Evolutionary conservation across 2,888 invertebrate species (phyloP), one percentile per base, ranked within the genome.

Genomic region (Drosophila neonasuta): DNA sequence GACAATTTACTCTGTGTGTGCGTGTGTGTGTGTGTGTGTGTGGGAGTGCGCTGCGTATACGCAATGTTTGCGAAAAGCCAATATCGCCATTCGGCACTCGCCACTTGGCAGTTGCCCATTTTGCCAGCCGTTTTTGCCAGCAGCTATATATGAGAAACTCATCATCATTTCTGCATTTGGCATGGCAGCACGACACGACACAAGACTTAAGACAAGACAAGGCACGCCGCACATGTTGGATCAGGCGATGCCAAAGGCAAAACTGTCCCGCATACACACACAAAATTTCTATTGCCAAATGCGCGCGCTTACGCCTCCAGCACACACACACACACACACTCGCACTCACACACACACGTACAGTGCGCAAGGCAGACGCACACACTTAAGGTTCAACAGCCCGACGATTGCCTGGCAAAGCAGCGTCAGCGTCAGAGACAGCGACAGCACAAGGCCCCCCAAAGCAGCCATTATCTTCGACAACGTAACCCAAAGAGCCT

Each of bases 401-500:
- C 83, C 81, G 79, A 75, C 80, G 77, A 79, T 78, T 78, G 80
- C 75, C 73, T 68, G 68, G 64, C 67, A 79, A 79, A 77, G 73
- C 62, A 71, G 62, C 55, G 78, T 50, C 59, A 60, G 24, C 24
- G 24, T 5, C 62, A 71, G 62, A 55, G 78, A 48, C 59, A 60
- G 24, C 24, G 78, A 48, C 59, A 60, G 69, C 36, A 52, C 68
- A 61, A 61, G 77, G 75, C 77, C 81, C 77, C 81, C 79, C 80
- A 77, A 79, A 76, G 82, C 82, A 73, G 80, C 80, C 82, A 84
- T 84, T 84, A 82, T 83, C 83, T 84, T 82, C 85, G 83, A 83
- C 79, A 85, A 81, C 71, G 80, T 54, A 73, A 78, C 72, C 65
- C 80, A 68, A 70, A 46, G 42, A 60, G 46, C 57, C 44, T 39